Percentiles rank a stretch among this genome's conserved stretches.
Evolutionary conservation across 2,113 vertebrate species (phyloP).

Genomic region (Halichoeres trimaculatus): DNA sequence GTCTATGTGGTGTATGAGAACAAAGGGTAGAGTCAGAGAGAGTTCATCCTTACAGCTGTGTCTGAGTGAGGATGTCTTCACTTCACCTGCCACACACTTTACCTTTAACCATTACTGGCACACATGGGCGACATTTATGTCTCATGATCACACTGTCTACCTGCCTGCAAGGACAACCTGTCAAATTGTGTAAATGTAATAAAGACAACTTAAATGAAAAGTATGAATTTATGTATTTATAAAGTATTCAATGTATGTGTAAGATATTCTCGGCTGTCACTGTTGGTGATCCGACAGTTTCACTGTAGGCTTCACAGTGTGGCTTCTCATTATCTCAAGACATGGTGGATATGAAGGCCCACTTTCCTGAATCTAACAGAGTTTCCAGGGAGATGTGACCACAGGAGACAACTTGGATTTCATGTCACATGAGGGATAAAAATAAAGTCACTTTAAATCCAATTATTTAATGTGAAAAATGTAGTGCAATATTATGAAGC

Average conservation of each 20-base stretch:
- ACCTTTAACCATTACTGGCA: conserved; percentile 29
- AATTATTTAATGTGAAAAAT: no score
- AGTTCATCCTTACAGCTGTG: conserved; percentile 33
- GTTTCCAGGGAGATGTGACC: background rate
- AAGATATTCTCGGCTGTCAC: conserved; percentile 27
- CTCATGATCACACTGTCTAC: conserved; percentile 29
- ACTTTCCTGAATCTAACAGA: conserved; percentile 20
- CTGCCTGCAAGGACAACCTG: conserved; percentile 1
- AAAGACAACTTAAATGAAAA: conserved; percentile 35
- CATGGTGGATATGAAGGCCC: conserved; percentile 17
- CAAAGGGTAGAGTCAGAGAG: conserved; percentile 50
- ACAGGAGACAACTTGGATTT: conserved; percentile 6
- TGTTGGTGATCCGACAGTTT: conserved; percentile 37
- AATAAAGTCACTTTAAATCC: no score
- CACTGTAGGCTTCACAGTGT: conserved; percentile 40
- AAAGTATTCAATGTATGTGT: background rate
- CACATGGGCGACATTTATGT: conserved; percentile 31
- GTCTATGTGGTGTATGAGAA: conserved; percentile 46
- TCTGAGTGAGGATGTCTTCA: conserved; percentile 12
- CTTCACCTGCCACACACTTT: background rate
- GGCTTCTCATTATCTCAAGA: conserved; percentile 61
- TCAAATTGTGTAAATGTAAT: conserved; percentile 5
- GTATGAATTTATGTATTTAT: conserved; percentile 5
- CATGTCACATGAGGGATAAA: background rate
- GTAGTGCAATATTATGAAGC: no score